A percentile compares a stretch with the other conserved stretches of the same genome.
phyloP scores from a whole-genome alignment of 2,888 invertebrate species.

The Tachina fera region DNA sequence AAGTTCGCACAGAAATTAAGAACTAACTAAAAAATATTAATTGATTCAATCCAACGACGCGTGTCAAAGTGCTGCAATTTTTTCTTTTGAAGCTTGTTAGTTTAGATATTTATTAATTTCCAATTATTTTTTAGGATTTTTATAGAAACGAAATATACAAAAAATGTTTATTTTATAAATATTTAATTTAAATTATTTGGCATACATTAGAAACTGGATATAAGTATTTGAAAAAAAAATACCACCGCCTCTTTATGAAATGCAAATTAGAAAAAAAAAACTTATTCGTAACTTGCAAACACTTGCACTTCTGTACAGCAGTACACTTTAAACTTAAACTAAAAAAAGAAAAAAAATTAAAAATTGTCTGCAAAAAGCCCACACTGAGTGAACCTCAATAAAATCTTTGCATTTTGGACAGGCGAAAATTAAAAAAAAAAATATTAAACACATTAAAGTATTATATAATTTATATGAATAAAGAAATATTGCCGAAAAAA shows the following conservation, averaged over 20 bases:
- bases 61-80: too few relatives aligned
- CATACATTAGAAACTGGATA: conserved; percentile 49
- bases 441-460: conserved; percentile 47
- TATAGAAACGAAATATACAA: background rate
- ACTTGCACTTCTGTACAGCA: conserved; percentile 44
- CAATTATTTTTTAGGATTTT: too few relatives aligned
- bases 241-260: background rate
- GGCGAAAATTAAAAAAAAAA: conserved; percentile 49
- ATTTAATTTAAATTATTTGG: conserved; percentile 40
- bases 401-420: conserved; percentile 38
- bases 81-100: too few relatives aligned
- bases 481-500: conserved; percentile 30
- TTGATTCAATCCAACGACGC: too few relatives aligned
- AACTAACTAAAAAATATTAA: too few relatives aligned
- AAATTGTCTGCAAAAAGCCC: conserved; percentile 39
- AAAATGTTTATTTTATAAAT: background rate
- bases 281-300: background rate
- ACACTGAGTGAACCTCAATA: background rate
- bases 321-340: conserved; percentile 8
- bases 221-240: background rate
- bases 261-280: conserved; percentile 2
- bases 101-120: too few relatives aligned
- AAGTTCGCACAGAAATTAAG: too few relatives aligned
- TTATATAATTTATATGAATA: conserved; percentile 45
- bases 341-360: background rate